A percentile compares a stretch with the other conserved stretches of the same genome.
These are phyloP conservation scores for Stenchaetothrips biformis DNA, from an alignment of 2,888 invertebrate genomes.

Conservation along the genomic window DNA sequence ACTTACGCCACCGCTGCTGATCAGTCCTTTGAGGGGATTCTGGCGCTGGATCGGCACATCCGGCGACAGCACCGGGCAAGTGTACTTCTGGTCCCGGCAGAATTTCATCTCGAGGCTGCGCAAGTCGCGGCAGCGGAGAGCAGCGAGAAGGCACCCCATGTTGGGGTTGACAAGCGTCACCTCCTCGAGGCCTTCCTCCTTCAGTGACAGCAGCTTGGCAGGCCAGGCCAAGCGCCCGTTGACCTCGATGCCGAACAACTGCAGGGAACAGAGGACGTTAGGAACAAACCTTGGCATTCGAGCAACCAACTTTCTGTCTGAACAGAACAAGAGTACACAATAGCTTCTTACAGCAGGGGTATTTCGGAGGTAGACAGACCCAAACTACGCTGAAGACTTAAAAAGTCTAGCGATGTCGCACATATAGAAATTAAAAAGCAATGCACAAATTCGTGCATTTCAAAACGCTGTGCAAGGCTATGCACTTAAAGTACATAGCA, in stretches of 20 bases:
- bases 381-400: no score
- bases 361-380: not conserved
- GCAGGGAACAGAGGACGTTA: no score
- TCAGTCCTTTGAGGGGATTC: not conserved
- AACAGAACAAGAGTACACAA: not conserved
- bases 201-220: not conserved
- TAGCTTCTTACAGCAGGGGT: no score
- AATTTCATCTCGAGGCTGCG: not conserved
- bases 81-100: not conserved
- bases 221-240: not conserved
- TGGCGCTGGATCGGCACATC: not conserved
- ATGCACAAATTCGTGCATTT: no score
- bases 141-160: not conserved
- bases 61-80: not conserved
- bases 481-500: no score
- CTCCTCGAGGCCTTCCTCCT: not conserved
- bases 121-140: not conserved
- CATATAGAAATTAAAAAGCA: no score
- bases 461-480: no score
- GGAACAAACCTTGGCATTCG: no score
- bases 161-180: not conserved
- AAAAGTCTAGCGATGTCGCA: no score
- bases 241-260: not conserved
- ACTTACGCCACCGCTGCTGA: not conserved
- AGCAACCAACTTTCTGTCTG: no score